A percentile compares a stretch with the other conserved stretches of the same genome.
phyloP scores from a whole-genome alignment of 2,113 vertebrate species.

The Cynoglossus semilaevis region DNA sequence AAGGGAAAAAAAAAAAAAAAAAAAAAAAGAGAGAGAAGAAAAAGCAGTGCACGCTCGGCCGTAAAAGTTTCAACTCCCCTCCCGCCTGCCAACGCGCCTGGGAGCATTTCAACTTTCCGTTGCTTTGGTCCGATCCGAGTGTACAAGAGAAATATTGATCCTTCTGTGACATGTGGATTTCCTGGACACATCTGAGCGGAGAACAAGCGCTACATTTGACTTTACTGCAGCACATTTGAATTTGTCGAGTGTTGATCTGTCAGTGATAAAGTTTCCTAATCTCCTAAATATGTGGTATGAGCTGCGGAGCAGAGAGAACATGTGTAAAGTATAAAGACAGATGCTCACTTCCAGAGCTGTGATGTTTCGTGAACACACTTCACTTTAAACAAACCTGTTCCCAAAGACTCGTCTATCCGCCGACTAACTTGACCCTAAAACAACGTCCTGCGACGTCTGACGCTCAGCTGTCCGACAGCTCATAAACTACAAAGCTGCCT shows the following conservation, averaged over 20 bases:
- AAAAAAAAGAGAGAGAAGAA: not conserved
- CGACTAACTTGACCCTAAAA: constrained; percentile 9
- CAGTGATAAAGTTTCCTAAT: constrained; percentile 4
- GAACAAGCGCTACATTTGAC: constrained; percentile 4
- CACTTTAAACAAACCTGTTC: constrained; percentile 1
- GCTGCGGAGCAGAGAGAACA: constrained; percentile 7
- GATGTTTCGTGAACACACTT: constrained; percentile 2
- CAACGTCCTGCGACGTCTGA: constrained; percentile 5
- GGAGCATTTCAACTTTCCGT: constrained; percentile 22
- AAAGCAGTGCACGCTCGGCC: not conserved
- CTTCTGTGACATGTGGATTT: constrained; percentile 19
- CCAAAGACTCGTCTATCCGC: not conserved
- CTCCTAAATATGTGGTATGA: constrained; percentile 17
- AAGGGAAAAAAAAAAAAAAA: too few species aligned
- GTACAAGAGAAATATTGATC: constrained; percentile 13
- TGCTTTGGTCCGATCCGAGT: constrained; percentile 28
- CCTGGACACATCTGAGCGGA: constrained; percentile 4
- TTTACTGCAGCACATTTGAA: not conserved
- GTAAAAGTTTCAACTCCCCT: constrained; percentile 4
- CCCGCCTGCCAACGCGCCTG: constrained; percentile 12
- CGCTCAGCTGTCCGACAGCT: constrained; percentile 1
- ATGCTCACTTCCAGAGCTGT: not conserved
- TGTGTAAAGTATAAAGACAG: constrained; percentile 17
- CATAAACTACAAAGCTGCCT: constrained; percentile 1
- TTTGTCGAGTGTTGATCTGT: constrained; percentile 5